Evolutionary conservation across 2,113 vertebrate genomes (phyloP).

Genomic region (Cryptoleucopteryx plumbea): DNA sequence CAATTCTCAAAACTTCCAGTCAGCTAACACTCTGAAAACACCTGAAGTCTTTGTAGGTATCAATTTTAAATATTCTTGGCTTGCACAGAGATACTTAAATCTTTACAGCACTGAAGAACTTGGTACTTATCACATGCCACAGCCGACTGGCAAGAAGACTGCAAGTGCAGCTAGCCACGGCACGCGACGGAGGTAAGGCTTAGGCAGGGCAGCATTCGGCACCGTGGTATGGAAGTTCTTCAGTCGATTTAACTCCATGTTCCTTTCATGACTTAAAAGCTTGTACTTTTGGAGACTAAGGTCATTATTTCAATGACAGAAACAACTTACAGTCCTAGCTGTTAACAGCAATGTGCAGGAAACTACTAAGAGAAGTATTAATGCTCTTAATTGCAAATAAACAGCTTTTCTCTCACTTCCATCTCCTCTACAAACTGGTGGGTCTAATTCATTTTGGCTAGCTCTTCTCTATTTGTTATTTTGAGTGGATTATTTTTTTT

Average conservation of each 20-base stretch:
- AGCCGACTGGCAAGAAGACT: background rate
- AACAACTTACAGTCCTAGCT: background rate
- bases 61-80: background rate
- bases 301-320: background rate
- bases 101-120: background rate
- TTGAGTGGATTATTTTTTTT: background rate
- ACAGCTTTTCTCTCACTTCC: background rate
- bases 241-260: rapidly evolving
- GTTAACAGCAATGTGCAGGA: background rate
- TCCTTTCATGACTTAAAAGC: background rate
- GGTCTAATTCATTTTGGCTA: background rate
- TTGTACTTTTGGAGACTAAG: background rate
- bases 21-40: background rate
- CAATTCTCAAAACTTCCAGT: background rate
- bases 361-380: background rate
- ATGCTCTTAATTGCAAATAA: background rate
- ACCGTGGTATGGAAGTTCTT: background rate
- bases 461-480: background rate
- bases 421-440: background rate
- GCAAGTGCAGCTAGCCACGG: rapidly evolving
- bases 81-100: background rate
- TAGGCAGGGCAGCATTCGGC: background rate
- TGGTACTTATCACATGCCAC: background rate
- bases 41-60: background rate
- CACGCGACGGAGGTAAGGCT: background rate